Conservation (phyloP, 2,797 vertebrate species). For the Selene dorsalis region DNA sequence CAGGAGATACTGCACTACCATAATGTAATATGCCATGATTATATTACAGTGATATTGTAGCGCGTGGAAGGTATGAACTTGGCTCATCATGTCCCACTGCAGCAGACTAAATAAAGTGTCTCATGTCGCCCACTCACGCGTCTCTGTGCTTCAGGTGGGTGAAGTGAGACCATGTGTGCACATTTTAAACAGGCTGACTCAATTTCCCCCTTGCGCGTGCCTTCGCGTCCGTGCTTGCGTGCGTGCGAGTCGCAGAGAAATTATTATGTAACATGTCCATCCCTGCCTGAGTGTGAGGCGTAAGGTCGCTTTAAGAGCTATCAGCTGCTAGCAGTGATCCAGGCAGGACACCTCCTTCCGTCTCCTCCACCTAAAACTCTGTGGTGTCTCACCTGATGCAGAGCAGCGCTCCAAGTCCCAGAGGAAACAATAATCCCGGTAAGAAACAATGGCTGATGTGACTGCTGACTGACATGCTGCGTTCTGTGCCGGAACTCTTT, state of each 20-base stretch:
- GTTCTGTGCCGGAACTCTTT: neutral
- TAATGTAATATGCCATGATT: neutral
- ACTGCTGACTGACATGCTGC: neutral
- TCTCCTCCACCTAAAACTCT: constrained; percentile 44
- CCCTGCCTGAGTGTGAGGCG: constrained; percentile 59
- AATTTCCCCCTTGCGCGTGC: constrained; percentile 20
- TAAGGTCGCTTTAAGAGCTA: constrained; percentile 71
- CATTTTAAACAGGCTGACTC: constrained; percentile 34
- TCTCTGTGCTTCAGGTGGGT: constrained; percentile 35
- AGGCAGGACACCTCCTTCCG: constrained; percentile 58
- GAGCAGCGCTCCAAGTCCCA: constrained; percentile 29
- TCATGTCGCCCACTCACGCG: constrained; percentile 11
- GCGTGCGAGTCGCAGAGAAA: constrained; percentile 50
- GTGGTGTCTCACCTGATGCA: constrained; percentile 66
- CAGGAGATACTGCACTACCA: neutral
- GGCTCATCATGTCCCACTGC: constrained; percentile 1
- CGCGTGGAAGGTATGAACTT: neutral
- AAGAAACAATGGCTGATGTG: constrained; percentile 40
- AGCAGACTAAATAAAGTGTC: constrained; percentile 14
- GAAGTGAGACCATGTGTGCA: constrained; percentile 28
- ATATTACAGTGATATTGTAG: constrained; percentile 20
- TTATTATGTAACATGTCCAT: constrained; percentile 79
- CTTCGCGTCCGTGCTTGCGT: neutral
- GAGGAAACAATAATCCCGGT: constrained; percentile 42
- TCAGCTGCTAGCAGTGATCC: constrained; percentile 39